Conservation (phyloP, 2,113 vertebrate genomes). For the Campylomormyrus numenius region DNA sequence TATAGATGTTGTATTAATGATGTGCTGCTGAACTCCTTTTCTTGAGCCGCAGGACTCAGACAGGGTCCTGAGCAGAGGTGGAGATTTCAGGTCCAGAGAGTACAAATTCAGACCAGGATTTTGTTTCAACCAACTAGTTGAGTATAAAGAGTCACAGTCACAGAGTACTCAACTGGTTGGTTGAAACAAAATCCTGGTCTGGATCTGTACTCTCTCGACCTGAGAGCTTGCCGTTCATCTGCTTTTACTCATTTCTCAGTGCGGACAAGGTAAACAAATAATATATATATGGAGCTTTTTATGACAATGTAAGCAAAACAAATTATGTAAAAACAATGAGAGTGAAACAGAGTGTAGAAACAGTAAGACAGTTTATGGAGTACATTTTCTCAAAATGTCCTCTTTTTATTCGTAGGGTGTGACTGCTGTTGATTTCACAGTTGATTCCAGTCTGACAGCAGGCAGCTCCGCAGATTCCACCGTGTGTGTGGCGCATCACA, state of each 20-base stretch:
- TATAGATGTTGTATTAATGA: neutral
- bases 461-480: slow-evolving; percentile 95
- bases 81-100: too few species aligned
- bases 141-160: too few species aligned
- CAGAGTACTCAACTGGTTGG: too few species aligned
- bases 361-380: neutral
- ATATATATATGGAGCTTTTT: neutral
- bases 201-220: too few species aligned
- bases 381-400: neutral
- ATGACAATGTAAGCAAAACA: neutral
- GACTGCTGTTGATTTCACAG: slow-evolving; percentile 90
- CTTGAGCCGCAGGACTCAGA: slow-evolving; percentile 96
- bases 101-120: too few species aligned
- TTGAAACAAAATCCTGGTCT: too few species aligned
- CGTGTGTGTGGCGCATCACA: slow-evolving; percentile 90
- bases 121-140: too few species aligned
- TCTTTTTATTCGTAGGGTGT: slow-evolving; percentile 67
- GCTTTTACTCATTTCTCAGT: slow-evolving; percentile 96
- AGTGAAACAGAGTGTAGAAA: neutral
- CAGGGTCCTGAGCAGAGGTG: slow-evolving; percentile 55
- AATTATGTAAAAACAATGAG: neutral
- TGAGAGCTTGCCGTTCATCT: slow-evolving; percentile 87
- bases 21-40: slow-evolving; percentile 49
- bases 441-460: slow-evolving; percentile 92
- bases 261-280: slow-evolving; percentile 79